Conservation (phyloP, 1,140 invertebrate genomes). For the Heliconius hewitsoni region DNA sequence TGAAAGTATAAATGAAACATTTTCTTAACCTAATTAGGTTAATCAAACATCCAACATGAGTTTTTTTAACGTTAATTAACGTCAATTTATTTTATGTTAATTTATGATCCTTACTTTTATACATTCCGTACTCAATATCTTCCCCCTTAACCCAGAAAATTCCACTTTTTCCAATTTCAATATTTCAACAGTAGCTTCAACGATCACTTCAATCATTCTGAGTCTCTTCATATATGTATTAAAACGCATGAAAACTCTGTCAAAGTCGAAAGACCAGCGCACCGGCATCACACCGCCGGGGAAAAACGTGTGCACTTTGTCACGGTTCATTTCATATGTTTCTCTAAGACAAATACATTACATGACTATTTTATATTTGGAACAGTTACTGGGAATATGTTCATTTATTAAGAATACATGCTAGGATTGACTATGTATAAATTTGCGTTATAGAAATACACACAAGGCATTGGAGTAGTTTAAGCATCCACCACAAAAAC, state of each 20-base stretch:
- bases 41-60: no score
- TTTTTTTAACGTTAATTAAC: no score
- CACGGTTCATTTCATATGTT: constrained; percentile 74
- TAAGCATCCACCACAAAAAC: no score
- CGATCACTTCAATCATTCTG: constrained; percentile 84
- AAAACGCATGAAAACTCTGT: constrained; percentile 87
- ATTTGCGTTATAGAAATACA: no score
- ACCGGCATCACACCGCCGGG: constrained; percentile 75
- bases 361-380: background rate
- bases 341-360: constrained; percentile 26
- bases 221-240: constrained; percentile 85
- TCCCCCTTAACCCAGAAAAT: constrained; percentile 89
- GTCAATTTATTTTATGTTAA: no score
- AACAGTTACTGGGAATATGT: background rate
- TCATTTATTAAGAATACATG: background rate
- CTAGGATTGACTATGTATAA: no score
- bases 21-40: no score
- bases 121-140: constrained; percentile 82
- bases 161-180: constrained; percentile 94
- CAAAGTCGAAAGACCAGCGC: constrained; percentile 88
- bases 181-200: constrained; percentile 89
- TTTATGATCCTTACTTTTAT: constrained; percentile 62
- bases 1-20: no score
- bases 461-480: no score
- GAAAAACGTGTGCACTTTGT: constrained; percentile 75